phyloP scores from a whole-genome alignment of 2,113 vertebrate genomes.

The Chamaea fasciata region DNA sequence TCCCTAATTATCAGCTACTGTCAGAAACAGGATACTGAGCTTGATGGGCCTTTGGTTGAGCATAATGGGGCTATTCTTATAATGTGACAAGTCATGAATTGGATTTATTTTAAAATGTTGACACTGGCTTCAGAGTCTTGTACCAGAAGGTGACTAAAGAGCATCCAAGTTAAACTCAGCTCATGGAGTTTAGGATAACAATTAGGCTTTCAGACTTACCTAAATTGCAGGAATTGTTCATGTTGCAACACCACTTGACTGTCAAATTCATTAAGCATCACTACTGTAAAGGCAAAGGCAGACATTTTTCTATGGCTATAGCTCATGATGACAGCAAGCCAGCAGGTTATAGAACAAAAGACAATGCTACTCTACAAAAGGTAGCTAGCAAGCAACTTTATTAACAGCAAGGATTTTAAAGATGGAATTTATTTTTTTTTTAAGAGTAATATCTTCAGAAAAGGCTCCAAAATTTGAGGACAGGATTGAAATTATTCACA shows the following conservation, averaged over 20 bases:
- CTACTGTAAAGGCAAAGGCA: neutral
- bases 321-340: neutral
- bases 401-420: neutral
- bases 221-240: neutral
- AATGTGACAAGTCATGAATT: neutral
- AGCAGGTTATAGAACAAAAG: neutral
- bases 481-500: neutral
- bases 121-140: constrained; percentile 24
- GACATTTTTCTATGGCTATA: neutral
- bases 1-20: constrained; percentile 19
- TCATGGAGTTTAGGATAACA: neutral
- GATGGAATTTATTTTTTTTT: too few relatives aligned
- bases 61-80: constrained; percentile 29
- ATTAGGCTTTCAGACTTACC: neutral
- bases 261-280: neutral
- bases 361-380: neutral
- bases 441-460: neutral
- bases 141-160: constrained; percentile 2
- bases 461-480: neutral
- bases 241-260: neutral
- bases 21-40: constrained; percentile 51
- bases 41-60: neutral
- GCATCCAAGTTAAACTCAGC: constrained; percentile 23
- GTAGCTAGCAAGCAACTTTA: neutral
- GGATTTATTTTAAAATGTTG: constrained; percentile 25